Percentiles rank a stretch among this genome's conserved stretches.
Conservation (phyloP, 2,113 vertebrate genomes). For the Chaetops frenatus region DNA sequence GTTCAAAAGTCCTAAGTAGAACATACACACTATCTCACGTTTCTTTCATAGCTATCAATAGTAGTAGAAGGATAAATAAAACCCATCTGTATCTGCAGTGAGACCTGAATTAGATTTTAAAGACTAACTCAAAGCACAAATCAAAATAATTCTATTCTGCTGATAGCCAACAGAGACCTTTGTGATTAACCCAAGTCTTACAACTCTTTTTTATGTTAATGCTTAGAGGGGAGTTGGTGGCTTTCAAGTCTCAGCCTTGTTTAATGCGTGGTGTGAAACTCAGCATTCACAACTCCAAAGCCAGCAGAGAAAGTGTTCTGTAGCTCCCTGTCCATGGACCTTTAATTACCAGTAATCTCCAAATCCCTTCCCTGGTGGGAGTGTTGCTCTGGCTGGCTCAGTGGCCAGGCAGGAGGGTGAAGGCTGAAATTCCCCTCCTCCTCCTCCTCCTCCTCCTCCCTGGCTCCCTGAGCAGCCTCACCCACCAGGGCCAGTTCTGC, state of each 20-base stretch:
- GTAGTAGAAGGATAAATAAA: slow-evolving; percentile 15
- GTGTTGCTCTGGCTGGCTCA: neutral
- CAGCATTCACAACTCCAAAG: neutral
- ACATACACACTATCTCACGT: neutral
- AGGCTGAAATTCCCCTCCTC: neutral
- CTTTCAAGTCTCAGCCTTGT: neutral
- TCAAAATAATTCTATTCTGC: neutral
- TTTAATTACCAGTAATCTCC: neutral
- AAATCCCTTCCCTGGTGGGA: neutral
- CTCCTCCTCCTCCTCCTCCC: neutral
- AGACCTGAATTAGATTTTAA: neutral
- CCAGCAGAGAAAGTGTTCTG: neutral
- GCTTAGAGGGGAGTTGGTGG: neutral
- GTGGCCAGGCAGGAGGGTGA: neutral
- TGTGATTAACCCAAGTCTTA: neutral
- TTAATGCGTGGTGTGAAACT: neutral
- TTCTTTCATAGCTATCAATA: slow-evolving; percentile 16
- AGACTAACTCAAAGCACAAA: neutral
- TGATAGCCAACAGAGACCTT: neutral
- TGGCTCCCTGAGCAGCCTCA: neutral
- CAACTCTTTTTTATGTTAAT: neutral
- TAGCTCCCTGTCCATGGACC: neutral
- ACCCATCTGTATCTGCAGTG: neutral
- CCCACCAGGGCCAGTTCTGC: neutral
- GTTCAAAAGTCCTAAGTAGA: slow-evolving; percentile 8